These are phyloP conservation scores for Solenopsis invicta DNA, from an alignment of 1,140 invertebrate species.

Conservation along the genomic window DNA sequence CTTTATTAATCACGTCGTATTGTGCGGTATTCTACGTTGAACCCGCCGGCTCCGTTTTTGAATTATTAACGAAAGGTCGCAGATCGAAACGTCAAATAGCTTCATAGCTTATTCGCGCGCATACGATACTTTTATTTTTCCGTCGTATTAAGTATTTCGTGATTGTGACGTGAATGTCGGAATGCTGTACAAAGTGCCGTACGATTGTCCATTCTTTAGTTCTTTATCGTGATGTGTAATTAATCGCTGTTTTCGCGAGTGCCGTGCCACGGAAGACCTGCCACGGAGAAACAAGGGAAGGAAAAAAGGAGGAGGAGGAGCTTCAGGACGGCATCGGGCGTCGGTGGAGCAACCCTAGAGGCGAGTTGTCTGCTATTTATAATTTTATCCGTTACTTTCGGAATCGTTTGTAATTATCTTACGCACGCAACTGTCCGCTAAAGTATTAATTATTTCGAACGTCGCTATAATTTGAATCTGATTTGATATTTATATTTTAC, in stretches of 20 bases:
- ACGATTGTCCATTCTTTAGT: not conserved
- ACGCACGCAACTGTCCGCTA: not conserved
- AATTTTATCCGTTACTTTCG: not conserved
- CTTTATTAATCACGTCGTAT: not conserved
- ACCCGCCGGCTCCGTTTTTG: not conserved
- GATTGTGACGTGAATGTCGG: not conserved
- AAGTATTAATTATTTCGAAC: not conserved
- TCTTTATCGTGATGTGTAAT: not conserved
- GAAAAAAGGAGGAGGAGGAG: not conserved
- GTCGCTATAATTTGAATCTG: too few species aligned
- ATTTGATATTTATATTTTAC: too few species aligned
- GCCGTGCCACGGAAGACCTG: not conserved
- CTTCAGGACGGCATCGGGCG: too few species aligned
- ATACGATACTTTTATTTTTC: not conserved
- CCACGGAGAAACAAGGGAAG: not conserved
- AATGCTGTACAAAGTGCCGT: not conserved
- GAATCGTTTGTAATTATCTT: not conserved
- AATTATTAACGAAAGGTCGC: not conserved
- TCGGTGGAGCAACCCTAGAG: too few species aligned
- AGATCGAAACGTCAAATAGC: not conserved
- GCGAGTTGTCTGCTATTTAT: slow-evolving; percentile 7
- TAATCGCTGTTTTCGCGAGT: slow-evolving; percentile 8
- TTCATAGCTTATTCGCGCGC: not conserved
- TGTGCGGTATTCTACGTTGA: not conserved
- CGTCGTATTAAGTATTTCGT: not conserved